These are phyloP conservation scores for Prunella strophiata DNA, from an alignment of 2,797 vertebrate species.

Conservation along the genomic window DNA sequence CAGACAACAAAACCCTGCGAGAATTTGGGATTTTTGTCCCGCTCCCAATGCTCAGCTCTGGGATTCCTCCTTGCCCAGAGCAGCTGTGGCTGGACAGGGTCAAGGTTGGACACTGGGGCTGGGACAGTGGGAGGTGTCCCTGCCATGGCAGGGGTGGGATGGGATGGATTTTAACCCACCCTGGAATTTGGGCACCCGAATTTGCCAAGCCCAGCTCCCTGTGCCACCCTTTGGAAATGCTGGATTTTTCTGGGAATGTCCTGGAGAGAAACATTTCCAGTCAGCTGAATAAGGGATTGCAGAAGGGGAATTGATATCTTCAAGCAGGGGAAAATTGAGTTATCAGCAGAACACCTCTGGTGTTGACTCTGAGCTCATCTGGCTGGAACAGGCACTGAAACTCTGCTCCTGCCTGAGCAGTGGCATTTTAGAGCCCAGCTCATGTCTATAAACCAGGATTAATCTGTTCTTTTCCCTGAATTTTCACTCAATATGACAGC, in stretches of 20 bases:
- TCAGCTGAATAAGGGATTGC: background rate
- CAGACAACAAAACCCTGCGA: fast-evolving
- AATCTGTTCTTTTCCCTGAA: background rate
- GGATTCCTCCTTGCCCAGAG: background rate
- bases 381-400: background rate
- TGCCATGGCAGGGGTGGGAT: background rate
- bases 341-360: background rate
- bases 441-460: background rate
- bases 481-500: background rate
- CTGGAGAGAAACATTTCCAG: background rate
- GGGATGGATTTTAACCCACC: background rate
- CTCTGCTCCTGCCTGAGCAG: background rate
- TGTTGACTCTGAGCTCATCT: background rate
- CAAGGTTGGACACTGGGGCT: background rate
- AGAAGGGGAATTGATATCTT: background rate
- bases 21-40: background rate
- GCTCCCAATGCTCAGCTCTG: background rate
- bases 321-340: background rate
- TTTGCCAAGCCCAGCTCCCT: background rate
- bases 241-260: background rate
- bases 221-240: background rate
- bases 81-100: background rate
- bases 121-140: background rate
- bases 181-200: background rate
- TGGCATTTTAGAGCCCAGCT: background rate